phyloP scores from a whole-genome alignment of 2,888 invertebrate genomes.

The Leptinotarsa haldemani region DNA sequence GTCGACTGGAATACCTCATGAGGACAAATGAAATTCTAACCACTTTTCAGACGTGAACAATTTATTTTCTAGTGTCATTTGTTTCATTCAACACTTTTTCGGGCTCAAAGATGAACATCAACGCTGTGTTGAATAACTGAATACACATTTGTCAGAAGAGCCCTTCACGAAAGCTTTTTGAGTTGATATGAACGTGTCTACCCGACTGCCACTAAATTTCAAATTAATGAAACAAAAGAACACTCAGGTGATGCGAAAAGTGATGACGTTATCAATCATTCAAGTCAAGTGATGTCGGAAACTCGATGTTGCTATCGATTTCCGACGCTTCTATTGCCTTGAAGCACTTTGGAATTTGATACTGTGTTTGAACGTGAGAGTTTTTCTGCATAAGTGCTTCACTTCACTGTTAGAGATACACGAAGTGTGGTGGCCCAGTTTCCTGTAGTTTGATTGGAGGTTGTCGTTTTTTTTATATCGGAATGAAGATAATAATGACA shows the following conservation, averaged over 20 bases:
- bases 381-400: slow-evolving; percentile 1
- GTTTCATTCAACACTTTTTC: not conserved
- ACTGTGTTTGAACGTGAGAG: not conserved
- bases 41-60: not conserved
- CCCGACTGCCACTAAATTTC: not conserved
- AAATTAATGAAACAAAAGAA: not conserved
- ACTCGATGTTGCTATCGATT: not conserved
- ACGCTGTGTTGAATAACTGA: slow-evolving; percentile 11
- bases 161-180: not conserved
- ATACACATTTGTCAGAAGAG: slow-evolving; percentile 3
- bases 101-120: slow-evolving; percentile 4
- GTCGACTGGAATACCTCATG: not conserved
- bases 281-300: not conserved
- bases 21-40: not conserved
- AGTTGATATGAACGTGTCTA: not conserved
- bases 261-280: slow-evolving; percentile 5
- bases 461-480: too few species aligned
- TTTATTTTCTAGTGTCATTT: not conserved
- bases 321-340: not conserved
- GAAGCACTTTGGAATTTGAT: slow-evolving; percentile 1
- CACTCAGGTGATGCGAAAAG: not conserved
- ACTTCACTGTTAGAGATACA: not conserved
- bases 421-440: not conserved
- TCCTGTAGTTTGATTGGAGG: not conserved
- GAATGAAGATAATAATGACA: too few species aligned